These are phyloP conservation scores for Bubo blakistoni DNA, from an alignment of 2,113 vertebrate species.

Conservation along the genomic window DNA sequence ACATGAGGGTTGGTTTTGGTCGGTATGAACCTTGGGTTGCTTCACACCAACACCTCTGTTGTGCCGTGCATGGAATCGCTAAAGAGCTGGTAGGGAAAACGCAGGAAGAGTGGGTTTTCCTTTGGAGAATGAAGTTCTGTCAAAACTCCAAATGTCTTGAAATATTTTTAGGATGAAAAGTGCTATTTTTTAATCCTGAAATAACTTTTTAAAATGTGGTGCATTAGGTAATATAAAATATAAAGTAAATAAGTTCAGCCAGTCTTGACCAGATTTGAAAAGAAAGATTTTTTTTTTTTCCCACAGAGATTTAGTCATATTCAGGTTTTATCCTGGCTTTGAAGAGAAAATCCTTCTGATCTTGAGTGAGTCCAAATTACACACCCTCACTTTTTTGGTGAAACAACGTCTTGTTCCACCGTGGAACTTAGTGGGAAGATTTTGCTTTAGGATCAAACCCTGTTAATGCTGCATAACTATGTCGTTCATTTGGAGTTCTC, in stretches of 20 bases:
- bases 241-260: neutral
- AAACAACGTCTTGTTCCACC: neutral
- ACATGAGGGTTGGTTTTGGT: neutral
- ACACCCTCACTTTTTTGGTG: neutral
- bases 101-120: fast-evolving
- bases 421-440: neutral
- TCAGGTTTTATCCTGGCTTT: neutral
- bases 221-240: neutral
- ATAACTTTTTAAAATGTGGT: neutral
- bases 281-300: neutral
- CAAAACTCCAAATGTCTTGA: neutral
- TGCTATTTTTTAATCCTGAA: neutral
- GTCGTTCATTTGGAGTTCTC: neutral
- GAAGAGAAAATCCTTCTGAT: neutral
- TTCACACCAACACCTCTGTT: neutral
- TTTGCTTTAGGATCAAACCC: neutral
- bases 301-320: neutral
- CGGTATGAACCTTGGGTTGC: neutral
- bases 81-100: neutral
- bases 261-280: neutral
- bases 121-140: neutral
- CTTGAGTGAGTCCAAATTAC: neutral
- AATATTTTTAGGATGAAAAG: neutral
- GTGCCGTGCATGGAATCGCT: fast-evolving
- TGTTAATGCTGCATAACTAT: neutral